Evolutionary conservation across 2,888 invertebrate genomes (phyloP), one percentile per base, ranked within the genome.

Genomic region (Monochamus alternatus): DNA sequence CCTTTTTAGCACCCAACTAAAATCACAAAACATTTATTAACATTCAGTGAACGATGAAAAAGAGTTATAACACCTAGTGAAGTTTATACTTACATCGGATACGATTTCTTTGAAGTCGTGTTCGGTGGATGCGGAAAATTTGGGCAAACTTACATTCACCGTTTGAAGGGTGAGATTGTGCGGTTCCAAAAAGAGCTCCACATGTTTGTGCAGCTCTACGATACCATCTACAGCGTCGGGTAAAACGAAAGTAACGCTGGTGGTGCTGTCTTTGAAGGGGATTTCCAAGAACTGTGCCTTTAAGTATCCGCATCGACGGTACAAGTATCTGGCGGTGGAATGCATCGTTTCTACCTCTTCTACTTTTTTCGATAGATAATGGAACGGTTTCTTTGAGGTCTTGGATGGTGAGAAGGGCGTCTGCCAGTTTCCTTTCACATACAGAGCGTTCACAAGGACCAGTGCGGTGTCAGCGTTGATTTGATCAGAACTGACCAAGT

Each of bases 401-500:
- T 60, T 68, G 63, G 75, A 67, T 9, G 55, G 44, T 30, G 79
- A 73, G 68, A 85, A 85, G 9, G 75, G 78, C 9, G 73, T 65
- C 3, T 73, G 32, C 85, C 86, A 86, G 47, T 79, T 81, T 8
- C 82, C 87, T 30, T 83, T 82, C 71, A 87, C 86, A 75, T 87
- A 85, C 58, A 87, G 59, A 5, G 87, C 84, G 74, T 88, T 88
- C 0, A 87, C 83, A 22, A 88, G 77, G 9, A 87, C 80, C 73
- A 86, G 38, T 59, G 78, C 73, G 2, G 85, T 86, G 10, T 79
- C 65, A 0, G 75, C 68, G 14, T 52, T 76, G 5, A 88, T 59
- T 32, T 73, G 72, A 12, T 76, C 70, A 3, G 84, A 78, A 14
- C 51, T 72, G 4, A 87, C 78, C 14, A 87, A 58, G 64, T 85